phyloP scores from a whole-genome alignment of 2,797 vertebrate species.

The Lacerta viridis region DNA sequence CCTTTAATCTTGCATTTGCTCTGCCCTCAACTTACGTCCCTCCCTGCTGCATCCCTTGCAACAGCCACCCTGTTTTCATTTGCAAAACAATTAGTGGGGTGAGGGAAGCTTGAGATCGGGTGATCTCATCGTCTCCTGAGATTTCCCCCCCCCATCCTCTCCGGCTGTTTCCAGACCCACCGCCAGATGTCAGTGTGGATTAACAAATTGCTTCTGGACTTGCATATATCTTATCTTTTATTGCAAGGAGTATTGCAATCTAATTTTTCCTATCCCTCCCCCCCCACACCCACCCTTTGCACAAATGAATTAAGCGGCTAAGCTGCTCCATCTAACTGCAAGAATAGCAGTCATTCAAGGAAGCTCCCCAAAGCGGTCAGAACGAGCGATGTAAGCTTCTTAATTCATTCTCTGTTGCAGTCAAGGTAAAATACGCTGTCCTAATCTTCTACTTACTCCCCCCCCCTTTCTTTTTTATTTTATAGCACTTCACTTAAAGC shows the following conservation, averaged over 20 bases:
- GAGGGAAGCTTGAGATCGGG: background rate
- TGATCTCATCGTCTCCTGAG: background rate
- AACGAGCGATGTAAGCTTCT: background rate
- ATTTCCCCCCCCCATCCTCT: too few relatives aligned
- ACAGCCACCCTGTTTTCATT: too few relatives aligned
- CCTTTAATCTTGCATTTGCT: too few relatives aligned
- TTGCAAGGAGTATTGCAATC: background rate
- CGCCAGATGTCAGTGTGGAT: constrained; percentile 6
- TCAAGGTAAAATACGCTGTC: background rate
- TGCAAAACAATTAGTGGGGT: background rate
- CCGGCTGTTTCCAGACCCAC: rapidly evolving
- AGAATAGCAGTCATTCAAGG: background rate
- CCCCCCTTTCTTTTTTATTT: too few relatives aligned
- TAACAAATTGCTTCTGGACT: background rate
- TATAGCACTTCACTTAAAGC: background rate
- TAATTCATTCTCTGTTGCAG: background rate
- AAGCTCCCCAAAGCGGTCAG: background rate
- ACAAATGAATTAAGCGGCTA: background rate
- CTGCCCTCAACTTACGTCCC: too few relatives aligned
- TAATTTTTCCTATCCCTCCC: background rate
- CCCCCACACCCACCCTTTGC: background rate
- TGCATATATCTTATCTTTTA: background rate
- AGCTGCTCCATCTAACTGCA: background rate
- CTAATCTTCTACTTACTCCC: background rate
- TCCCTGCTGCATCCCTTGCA: too few relatives aligned